Evolutionary conservation across 2,797 vertebrate species (phyloP).

Genomic region (Sparus aurata): DNA sequence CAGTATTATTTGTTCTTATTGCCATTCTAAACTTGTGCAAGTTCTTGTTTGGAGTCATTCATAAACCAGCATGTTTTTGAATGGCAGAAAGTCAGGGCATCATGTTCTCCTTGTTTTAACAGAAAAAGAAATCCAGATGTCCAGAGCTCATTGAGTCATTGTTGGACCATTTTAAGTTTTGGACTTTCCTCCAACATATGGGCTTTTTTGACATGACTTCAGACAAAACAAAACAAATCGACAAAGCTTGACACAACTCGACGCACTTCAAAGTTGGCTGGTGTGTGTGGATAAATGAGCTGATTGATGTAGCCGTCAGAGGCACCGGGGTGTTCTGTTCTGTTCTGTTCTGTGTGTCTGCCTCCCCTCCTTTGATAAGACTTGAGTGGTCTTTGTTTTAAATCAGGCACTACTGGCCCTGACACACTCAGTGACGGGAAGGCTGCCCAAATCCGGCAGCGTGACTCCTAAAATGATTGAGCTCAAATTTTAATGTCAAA

Average conservation of each 20-base stretch:
- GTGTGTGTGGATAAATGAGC: conserved; percentile 8
- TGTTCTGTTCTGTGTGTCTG: background rate
- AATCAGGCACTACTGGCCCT: conserved; percentile 26
- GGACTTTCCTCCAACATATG: conserved; percentile 40
- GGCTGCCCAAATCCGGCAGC: conserved; percentile 31
- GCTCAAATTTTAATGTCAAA: conserved; percentile 58
- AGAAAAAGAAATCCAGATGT: conserved; percentile 62
- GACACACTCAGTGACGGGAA: conserved; percentile 21
- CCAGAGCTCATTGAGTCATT: conserved; percentile 53
- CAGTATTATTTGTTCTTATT: conserved; percentile 1
- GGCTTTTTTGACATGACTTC: conserved; percentile 45
- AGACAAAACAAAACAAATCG: conserved; percentile 50
- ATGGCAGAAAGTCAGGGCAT: conserved; percentile 25
- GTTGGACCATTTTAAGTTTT: conserved; percentile 49
- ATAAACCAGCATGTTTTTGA: conserved; percentile 45
- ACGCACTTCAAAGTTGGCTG: conserved; percentile 9
- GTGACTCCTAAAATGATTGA: conserved; percentile 6
- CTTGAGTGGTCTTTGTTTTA: conserved; percentile 40
- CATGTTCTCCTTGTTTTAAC: conserved; percentile 36
- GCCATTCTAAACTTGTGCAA: background rate
- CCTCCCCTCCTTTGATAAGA: conserved; percentile 47
- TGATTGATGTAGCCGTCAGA: conserved; percentile 24
- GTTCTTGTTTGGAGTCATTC: conserved; percentile 10
- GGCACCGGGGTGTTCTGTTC: conserved; percentile 22
- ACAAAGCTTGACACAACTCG: background rate